Conservation (phyloP, 35 echinoderm and acorn worm species). For the Heliocidaris tuberculata region DNA sequence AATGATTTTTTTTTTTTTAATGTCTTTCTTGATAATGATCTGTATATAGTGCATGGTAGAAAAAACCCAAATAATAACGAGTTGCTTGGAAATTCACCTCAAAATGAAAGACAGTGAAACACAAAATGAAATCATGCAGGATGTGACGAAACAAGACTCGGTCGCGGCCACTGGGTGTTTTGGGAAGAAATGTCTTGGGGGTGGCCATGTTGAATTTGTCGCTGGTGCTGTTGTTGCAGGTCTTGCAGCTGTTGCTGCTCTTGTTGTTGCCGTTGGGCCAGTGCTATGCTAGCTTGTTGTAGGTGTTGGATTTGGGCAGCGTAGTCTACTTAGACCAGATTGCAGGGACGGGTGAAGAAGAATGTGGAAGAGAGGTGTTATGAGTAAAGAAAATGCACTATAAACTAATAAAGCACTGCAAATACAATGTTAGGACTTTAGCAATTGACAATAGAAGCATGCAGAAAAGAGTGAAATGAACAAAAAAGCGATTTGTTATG, state of each 20-base stretch:
- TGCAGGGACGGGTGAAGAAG: neutral
- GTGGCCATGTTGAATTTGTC: neutral
- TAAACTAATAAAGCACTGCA: neutral
- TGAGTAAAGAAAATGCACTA: neutral
- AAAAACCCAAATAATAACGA: neutral
- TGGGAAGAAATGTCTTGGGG: neutral
- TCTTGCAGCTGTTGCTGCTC: neutral
- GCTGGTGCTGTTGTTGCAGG: neutral
- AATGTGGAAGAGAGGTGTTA: neutral
- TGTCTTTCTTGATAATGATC: neutral
- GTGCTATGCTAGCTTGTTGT: conserved; percentile 3
- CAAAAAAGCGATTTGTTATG: neutral
- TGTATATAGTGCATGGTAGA: neutral
- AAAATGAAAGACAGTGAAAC: conserved; percentile 9
- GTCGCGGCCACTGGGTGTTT: neutral
- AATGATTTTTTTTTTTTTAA: neutral
- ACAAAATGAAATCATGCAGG: conserved; percentile 32
- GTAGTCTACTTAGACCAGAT: conserved; percentile 6
- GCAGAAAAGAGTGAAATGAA: neutral
- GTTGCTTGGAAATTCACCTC: conserved; percentile 30
- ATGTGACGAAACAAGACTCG: neutral
- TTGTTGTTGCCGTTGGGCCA: conserved; percentile 16
- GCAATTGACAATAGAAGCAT: neutral
- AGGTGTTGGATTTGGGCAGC: conserved; percentile 25
- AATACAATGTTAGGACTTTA: neutral